Evolutionary conservation across 2,888 invertebrate genomes (phyloP).

Genomic region (Dryomyza anilis): DNA sequence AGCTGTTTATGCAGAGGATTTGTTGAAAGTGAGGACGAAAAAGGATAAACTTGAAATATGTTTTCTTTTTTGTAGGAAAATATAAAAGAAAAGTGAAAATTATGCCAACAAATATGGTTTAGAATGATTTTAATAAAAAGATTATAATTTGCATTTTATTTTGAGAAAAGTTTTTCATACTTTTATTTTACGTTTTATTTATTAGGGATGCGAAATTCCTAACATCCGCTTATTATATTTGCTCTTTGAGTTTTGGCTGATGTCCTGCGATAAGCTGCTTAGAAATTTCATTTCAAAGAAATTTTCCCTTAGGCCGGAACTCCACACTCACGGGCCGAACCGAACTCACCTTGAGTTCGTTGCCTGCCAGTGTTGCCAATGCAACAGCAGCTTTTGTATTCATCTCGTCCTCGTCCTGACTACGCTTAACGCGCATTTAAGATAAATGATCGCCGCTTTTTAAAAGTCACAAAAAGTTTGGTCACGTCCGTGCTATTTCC

Average conservation of each 20-base stretch:
- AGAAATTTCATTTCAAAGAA: slow-evolving; percentile 34
- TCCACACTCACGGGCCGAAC: not conserved
- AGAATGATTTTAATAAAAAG: slow-evolving; percentile 16
- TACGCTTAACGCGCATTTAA: slow-evolving; percentile 45
- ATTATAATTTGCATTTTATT: slow-evolving; percentile 16
- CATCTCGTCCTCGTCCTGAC: not conserved
- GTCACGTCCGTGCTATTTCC: slow-evolving; percentile 57
- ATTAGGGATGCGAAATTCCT: too few relatives aligned
- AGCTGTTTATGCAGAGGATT: not conserved
- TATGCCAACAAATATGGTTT: not conserved
- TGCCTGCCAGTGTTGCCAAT: slow-evolving; percentile 23
- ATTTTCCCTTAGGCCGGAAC: not conserved
- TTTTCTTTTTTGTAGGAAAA: not conserved
- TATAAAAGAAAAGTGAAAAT: not conserved
- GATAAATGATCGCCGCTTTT: slow-evolving; percentile 55
- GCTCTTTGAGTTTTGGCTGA: slow-evolving; percentile 21
- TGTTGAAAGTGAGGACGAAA: not conserved
- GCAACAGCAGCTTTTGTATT: slow-evolving; percentile 1
- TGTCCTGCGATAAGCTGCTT: slow-evolving; percentile 40
- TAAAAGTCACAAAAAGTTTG: slow-evolving; percentile 55
- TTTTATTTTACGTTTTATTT: not conserved
- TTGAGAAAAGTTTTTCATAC: not conserved
- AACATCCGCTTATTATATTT: not conserved
- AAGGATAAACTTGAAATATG: not conserved
- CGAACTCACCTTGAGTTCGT: not conserved